Conservation (phyloP, 1,140 invertebrate species). For the Philopotamus ludificatus region DNA sequence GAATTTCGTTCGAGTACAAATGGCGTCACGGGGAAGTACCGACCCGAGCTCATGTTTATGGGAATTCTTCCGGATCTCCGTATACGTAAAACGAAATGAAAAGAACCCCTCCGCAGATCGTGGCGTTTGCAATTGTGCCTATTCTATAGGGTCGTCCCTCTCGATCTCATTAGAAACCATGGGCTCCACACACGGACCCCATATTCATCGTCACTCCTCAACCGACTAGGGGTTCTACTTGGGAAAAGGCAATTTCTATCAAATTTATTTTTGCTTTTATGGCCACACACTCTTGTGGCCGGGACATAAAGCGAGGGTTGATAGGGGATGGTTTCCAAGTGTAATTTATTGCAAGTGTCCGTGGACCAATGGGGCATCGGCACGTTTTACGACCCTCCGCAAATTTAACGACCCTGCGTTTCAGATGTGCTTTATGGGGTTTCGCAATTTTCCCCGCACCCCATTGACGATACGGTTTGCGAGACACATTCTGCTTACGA, state of each 20-base stretch:
- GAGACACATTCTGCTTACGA: background rate
- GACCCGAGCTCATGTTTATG: slow-evolving; percentile 10
- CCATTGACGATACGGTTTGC: background rate
- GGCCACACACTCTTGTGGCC: background rate
- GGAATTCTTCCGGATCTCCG: slow-evolving; percentile 8
- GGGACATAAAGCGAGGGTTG: slow-evolving; percentile 20
- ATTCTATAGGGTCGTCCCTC: background rate
- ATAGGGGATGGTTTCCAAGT: slow-evolving; percentile 33
- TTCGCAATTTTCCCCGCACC: slow-evolving; percentile 33
- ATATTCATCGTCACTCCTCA: too few species aligned
- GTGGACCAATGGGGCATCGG: slow-evolving; percentile 19
- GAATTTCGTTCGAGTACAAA: slow-evolving; percentile 4
- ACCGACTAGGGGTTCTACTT: background rate
- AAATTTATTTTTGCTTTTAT: slow-evolving; percentile 34
- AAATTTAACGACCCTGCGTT: slow-evolving; percentile 23
- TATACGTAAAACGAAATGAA: slow-evolving; percentile 11
- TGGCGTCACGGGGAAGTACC: background rate
- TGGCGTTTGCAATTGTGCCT: too few species aligned
- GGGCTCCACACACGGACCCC: too few species aligned
- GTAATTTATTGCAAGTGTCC: slow-evolving; percentile 28
- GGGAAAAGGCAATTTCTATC: slow-evolving; percentile 16
- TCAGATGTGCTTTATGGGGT: slow-evolving; percentile 31
- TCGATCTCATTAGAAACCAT: background rate
- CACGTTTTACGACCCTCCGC: slow-evolving; percentile 17
- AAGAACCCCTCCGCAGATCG: background rate